Evolutionary conservation across 1,140 invertebrate genomes (phyloP).

Genomic region (Cyrtorhinus lividipennis): DNA sequence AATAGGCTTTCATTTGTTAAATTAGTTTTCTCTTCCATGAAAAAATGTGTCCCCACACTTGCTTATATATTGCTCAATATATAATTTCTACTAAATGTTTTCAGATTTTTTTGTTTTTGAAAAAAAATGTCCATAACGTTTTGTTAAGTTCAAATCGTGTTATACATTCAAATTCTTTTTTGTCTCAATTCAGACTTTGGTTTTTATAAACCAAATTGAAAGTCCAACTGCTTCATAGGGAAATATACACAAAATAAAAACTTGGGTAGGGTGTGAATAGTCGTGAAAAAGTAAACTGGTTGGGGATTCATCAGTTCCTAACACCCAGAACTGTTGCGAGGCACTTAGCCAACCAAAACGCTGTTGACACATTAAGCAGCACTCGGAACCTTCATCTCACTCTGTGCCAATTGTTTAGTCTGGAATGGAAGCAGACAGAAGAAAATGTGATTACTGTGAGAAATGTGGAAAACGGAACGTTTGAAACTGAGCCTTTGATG

Average conservation of each 20-base stretch:
- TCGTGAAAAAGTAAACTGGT: background rate
- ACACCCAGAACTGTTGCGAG: conserved; percentile 1
- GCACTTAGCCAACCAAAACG: conserved; percentile 11
- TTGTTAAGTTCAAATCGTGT: no score
- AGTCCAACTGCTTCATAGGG: no score
- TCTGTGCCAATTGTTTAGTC: conserved; percentile 20
- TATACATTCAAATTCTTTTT: no score
- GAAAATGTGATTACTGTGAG: no score
- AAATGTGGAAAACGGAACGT: background rate
- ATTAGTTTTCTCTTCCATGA: conserved; percentile 15
- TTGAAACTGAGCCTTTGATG: no score
- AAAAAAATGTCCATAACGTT: no score
- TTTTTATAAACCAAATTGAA: no score
- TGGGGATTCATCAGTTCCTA: no score
- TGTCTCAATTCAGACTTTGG: background rate
- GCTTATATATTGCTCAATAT: background rate
- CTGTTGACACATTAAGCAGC: background rate
- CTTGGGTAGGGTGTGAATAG: conserved; percentile 7
- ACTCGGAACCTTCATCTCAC: conserved; percentile 12
- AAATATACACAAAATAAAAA: no score
- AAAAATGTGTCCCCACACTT: conserved; percentile 5
- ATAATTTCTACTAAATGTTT: background rate
- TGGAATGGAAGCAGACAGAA: conserved; percentile 3
- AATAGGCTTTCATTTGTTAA: conserved; percentile 16
- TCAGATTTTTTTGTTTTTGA: no score